Conservation (phyloP, 2,797 vertebrate species). For the Melanotaenia boesemani region DNA sequence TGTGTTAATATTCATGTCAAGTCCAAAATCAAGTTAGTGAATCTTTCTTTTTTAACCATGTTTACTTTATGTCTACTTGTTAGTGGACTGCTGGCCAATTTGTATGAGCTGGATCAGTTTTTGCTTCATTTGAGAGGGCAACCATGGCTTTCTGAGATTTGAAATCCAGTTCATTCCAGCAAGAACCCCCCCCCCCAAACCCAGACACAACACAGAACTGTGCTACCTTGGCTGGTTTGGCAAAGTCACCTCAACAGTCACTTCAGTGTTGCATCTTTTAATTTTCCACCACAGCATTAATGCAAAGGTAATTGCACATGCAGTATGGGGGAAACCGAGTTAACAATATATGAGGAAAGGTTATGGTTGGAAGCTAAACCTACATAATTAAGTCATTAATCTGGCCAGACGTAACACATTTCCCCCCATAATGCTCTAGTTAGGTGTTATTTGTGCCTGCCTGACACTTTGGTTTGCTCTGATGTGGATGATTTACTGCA, state of each 20-base stretch:
- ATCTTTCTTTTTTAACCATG: background rate
- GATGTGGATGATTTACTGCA: slow-evolving; percentile 58
- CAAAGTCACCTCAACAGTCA: slow-evolving; percentile 56
- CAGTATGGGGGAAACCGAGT: slow-evolving; percentile 62
- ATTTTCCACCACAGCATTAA: slow-evolving; percentile 58
- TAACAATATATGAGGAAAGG: slow-evolving; percentile 73
- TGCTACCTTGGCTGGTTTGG: slow-evolving; percentile 15
- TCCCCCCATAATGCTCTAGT: slow-evolving; percentile 81
- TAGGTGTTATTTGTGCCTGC: slow-evolving; percentile 73
- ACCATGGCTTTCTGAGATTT: slow-evolving; percentile 11
- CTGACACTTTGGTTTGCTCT: slow-evolving; percentile 38
- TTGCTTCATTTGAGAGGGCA: slow-evolving; percentile 26
- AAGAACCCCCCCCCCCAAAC: slow-evolving; percentile 1
- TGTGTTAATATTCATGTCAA: too few relatives aligned
- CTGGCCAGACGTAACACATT: slow-evolving; percentile 80
- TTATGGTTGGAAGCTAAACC: slow-evolving; percentile 85
- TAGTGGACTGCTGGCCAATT: slow-evolving; percentile 1
- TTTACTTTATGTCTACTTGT: slow-evolving; percentile 1
- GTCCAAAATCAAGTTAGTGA: too few relatives aligned
- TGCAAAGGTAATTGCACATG: slow-evolving; percentile 68
- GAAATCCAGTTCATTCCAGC: slow-evolving; percentile 18
- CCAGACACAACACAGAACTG: background rate
- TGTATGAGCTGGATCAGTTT: background rate
- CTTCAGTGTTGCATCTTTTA: slow-evolving; percentile 38
- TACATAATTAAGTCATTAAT: slow-evolving; percentile 86